Evolutionary conservation across 2,888 invertebrate genomes (phyloP), one percentile per base, ranked within the genome.

Genomic region (Dynastes hyllus): DNA sequence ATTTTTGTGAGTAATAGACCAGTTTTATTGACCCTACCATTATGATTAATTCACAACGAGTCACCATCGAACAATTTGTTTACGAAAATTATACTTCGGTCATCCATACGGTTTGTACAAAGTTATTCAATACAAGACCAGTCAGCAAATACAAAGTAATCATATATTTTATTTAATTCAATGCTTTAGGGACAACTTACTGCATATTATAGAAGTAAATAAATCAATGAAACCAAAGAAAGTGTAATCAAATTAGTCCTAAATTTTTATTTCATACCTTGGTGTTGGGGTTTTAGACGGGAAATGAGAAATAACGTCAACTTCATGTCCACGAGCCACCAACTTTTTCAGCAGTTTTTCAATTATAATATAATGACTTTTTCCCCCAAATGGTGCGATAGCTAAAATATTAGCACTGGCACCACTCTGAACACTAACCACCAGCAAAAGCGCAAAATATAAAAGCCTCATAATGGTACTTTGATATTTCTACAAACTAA

Each of bases 291-390:
- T 85, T 51, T 88, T 86, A 82, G 89, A 86, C 82, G 90, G 89
- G 84, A 91, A 92, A 85, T 91, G 90, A 84, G 89, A 90, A 77
- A 92, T 88, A 76, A 91, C 88, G 73, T 91, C 91, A 79, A 92
- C 90, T 81, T 91, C 90, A 84, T 92, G 91, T 79, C 91, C 89
- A 32, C 90, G 88, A 82, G 87, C 89, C 22, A 90, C 90, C 58
- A 92, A 86, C 82, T 90, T 91, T 65, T 89, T 88, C 83, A 92
- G 88, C 78, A 92, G 85, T 40, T 87, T 87, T 77, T 91, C 90
- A 84, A 91, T 91, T 50, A 91, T 90, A 76, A 90, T 84, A 84
- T 91, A 90, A 86, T 92, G 91, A 83, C 90, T 91, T 77, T 90
- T 89, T 78, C 90, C 90, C 2, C 88, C 88, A 81, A 89, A 84